phyloP scores from a whole-genome alignment of 2,113 vertebrate genomes.

The Tretioscincus oriximinensis region DNA sequence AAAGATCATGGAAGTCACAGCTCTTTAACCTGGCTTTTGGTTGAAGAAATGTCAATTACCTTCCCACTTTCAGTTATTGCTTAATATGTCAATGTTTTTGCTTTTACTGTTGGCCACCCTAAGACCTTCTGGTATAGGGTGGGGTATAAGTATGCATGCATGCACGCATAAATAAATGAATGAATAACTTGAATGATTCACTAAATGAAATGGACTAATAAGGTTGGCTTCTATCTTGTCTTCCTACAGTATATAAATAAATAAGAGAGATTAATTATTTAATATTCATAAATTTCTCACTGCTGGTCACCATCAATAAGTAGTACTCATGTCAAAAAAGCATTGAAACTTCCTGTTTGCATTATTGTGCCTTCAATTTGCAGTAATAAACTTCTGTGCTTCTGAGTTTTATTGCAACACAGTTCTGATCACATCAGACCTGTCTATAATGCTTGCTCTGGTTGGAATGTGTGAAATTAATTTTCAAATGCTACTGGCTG shows the following conservation, averaged over 20 bases:
- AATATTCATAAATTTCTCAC: conserved; percentile 21
- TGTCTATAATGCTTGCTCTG: conserved; percentile 5
- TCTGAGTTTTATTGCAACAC: conserved; percentile 16
- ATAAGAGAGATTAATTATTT: neutral
- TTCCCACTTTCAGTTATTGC: no score
- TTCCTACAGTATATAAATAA: neutral
- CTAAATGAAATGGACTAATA: no score
- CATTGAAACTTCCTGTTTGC: conserved; percentile 1
- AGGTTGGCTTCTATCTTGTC: neutral
- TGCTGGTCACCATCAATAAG: conserved; percentile 1
- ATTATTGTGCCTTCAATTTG: neutral
- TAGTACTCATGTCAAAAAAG: conserved; percentile 2
- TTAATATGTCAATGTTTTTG: no score
- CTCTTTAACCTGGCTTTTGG: no score
- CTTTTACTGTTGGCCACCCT: no score
- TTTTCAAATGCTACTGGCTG: conserved; percentile 43
- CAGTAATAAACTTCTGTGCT: conserved; percentile 30
- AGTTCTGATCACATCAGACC: neutral
- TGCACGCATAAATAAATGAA: neutral
- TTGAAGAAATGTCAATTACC: no score
- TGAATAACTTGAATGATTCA: neutral
- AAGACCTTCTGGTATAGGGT: no score
- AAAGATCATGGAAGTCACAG: no score
- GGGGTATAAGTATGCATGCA: neutral
- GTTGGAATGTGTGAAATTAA: conserved; percentile 48